These are phyloP conservation scores for Amaurobius ferox DNA, from an alignment of 2,888 invertebrate species.

Conservation along the genomic window DNA sequence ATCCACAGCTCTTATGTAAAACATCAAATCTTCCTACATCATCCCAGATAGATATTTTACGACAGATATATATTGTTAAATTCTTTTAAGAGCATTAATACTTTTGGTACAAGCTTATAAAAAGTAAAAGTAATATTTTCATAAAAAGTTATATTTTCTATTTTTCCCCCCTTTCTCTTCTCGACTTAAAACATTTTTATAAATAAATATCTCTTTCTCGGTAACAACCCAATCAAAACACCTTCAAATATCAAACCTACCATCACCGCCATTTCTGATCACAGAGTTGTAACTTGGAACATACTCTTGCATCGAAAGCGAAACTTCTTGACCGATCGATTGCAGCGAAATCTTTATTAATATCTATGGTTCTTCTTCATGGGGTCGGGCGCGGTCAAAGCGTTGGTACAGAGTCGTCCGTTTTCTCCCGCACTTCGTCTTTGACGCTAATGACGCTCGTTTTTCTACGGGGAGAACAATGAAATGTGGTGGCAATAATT, in stretches of 20 bases:
- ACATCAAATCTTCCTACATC: no score
- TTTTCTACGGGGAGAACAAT: slow-evolving; percentile 2
- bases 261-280: neutral
- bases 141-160: neutral
- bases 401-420: slow-evolving; percentile 26
- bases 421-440: slow-evolving; percentile 33
- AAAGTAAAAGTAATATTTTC: neutral
- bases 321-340: neutral
- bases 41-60: no score
- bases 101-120: neutral
- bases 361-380: slow-evolving; percentile 45
- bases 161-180: neutral
- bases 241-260: neutral
- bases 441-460: slow-evolving; percentile 50
- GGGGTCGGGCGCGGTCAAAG: slow-evolving; percentile 38
- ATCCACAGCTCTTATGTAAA: no score
- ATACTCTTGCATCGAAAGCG: neutral
- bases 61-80: neutral
- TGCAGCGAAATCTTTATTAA: slow-evolving; percentile 44
- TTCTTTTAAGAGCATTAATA: neutral
- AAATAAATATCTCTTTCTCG: neutral
- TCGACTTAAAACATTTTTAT: neutral
- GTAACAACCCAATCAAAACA: neutral
- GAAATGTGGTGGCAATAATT: neutral
- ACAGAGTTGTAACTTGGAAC: neutral